Evolutionary conservation across 1,140 invertebrate genomes (phyloP).

Genomic region (Orius laevigatus): DNA sequence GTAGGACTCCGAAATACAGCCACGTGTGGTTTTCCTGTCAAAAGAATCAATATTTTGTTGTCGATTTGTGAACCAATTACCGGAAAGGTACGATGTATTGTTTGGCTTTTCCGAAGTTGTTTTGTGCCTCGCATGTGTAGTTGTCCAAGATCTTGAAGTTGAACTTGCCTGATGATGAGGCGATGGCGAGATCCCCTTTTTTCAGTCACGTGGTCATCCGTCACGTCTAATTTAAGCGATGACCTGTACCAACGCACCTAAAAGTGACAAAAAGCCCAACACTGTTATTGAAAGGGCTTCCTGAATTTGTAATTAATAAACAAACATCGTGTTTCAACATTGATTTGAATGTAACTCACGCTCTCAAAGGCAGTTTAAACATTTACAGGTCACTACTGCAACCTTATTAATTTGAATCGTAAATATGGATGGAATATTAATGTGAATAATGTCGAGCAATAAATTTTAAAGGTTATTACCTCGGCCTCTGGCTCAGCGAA

Average conservation of each 20-base stretch:
- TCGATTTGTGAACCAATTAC: constrained; percentile 24
- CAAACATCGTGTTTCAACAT: no score
- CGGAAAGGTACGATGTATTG: constrained; percentile 44
- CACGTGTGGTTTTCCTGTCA: constrained; percentile 35
- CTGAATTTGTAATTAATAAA: no score
- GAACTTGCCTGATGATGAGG: constrained; percentile 44
- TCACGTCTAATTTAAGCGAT: constrained; percentile 45
- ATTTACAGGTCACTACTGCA: no score
- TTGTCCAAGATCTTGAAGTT: constrained; percentile 46
- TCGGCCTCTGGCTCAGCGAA: constrained; percentile 44
- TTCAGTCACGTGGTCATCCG: constrained; percentile 43
- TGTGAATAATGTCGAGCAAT: background rate
- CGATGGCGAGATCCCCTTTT: constrained; percentile 40
- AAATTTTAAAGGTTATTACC: constrained; percentile 27
- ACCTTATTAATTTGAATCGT: no score
- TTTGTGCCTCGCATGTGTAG: constrained; percentile 48
- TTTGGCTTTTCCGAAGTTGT: constrained; percentile 40
- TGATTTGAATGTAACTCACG: no score
- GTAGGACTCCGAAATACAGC: constrained; percentile 41
- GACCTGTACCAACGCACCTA: constrained; percentile 48
- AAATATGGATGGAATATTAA: no score
- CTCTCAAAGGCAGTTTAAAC: no score
- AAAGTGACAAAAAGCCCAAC: background rate
- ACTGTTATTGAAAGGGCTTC: no score
- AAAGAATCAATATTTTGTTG: background rate